phyloP scores from a whole-genome alignment of 2,888 invertebrate species.

The Thera britannica region DNA sequence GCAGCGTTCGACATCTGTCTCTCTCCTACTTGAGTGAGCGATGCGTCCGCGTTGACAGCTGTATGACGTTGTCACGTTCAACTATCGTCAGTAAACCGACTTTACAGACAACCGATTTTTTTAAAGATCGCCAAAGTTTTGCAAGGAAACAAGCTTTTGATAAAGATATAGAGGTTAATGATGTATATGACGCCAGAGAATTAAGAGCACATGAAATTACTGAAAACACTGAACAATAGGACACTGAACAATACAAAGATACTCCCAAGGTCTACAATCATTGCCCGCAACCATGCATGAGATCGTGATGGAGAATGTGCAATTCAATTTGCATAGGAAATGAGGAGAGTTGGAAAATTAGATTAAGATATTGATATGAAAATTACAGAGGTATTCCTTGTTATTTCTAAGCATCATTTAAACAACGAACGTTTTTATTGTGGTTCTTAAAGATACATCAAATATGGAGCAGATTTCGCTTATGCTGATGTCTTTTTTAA shows the following conservation, averaged over 20 bases:
- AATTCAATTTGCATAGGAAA: slow-evolving; percentile 20
- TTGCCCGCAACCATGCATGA: slow-evolving; percentile 34
- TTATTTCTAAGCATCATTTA: background rate
- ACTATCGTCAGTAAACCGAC: no score
- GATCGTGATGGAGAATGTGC: slow-evolving; percentile 20
- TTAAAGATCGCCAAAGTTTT: no score
- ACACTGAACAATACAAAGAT: slow-evolving; percentile 20
- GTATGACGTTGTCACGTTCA: no score
- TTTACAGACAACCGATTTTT: no score
- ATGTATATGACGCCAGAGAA: slow-evolving; percentile 9
- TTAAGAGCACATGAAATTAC: slow-evolving; percentile 14
- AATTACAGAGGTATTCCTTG: background rate
- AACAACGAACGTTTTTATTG: no score
- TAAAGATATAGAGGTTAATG: slow-evolving; percentile 1
- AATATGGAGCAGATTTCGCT: no score
- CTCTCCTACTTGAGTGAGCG: no score
- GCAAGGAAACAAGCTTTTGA: background rate
- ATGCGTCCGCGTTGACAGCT: no score
- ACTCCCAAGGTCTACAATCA: slow-evolving; percentile 34
- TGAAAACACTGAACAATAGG: slow-evolving; percentile 12
- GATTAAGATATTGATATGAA: slow-evolving; percentile 2
- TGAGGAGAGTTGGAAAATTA: slow-evolving; percentile 12
- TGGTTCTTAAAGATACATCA: no score
- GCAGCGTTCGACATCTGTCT: no score
- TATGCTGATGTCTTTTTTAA: no score